Base-by-base conservation (phyloP, 2,888 invertebrate species). In the Acheta domesticus region DNA sequence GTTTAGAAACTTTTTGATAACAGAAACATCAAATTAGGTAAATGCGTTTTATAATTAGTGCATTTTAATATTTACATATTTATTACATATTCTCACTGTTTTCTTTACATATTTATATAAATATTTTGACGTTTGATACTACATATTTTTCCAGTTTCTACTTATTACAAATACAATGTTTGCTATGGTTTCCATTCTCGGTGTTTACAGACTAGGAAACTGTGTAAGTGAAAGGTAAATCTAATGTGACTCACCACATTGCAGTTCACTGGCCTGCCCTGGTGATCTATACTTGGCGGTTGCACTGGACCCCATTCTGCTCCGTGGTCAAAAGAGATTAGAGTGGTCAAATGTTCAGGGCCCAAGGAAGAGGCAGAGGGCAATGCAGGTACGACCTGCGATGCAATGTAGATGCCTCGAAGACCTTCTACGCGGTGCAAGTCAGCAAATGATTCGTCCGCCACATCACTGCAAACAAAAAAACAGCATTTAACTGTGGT, bases 241-340 rank as follows among this genome's bases (percentile, higher is more conserved):
- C 0, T 8, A 36, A 5, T 36, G 50, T 16, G 4, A 82, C 84
- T 84, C 83, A 88, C 90, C 77, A 87, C 84, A 76, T 89, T 87
- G 85, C 95, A 96, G 83, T 90, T 90, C 74, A 93, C 89, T 20
- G 90, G 89, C 83, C 90, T 90, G 1, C 94, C 93, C 87, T 91
- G 87, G 78, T 91, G 90, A 85, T 94, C 94, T 49, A 88, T 87
- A 48, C 88, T 87, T 0, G 96, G 96, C 0, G 95, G 91, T 80
- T 90, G 90, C 76, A 96, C 90, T 0, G 90, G 90, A 0, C 91
- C 90, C 97, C 97, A 97, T 12, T 92, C 91, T 78, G 91, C 93
- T 3, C 97, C 97, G 85, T 95, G 94, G 86, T 97, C 95, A 86
- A 92, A 96, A 0, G 95, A 93, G 79, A 97, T 96, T 78, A 94